Evolutionary conservation across 2,888 invertebrate genomes (phyloP), one percentile per base, ranked within the genome.

Genomic region (Sesia apiformis): DNA sequence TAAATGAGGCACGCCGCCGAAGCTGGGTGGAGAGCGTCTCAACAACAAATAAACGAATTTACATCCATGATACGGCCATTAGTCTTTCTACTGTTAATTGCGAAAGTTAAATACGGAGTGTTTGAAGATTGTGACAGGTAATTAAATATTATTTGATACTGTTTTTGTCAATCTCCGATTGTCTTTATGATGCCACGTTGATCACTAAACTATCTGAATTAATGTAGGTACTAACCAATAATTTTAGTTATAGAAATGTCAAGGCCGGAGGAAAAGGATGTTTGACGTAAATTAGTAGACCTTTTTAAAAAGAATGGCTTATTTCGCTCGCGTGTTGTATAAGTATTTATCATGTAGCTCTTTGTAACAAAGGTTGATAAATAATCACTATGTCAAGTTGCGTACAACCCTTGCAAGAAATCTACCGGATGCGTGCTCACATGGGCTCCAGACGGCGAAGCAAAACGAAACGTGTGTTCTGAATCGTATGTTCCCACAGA

Each of bases 1-100:
- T 84, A 86, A 85, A 87, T 83, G 86, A 87, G 86, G 88, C 87
- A 84, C 86, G 76, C 78, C 72, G 79, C 72, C 76, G 71, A 68
- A 74, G 70, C 66, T 77, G 85, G 85, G 85, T 86, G 84, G 82
- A 82, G 76, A 81, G 77, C 75, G 75, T 76, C 64, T 77, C 72
- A 68, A 64, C 66, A 70, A 76, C 79, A 79, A 83, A 83, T 79
- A 81, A 80, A 78, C 72, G 70, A 74, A 74, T 78, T 74, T 70
- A 72, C 72, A 72, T 72, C 71, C 70, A 76, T 72, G 72, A 79
- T 78, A 76, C 72, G 72, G 70, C 70, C 70, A 76, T 80, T 78
- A 81, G 72, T 74, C 72, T 67, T 67, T 69, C 72, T 69, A 71
- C 69, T 72, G 74, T 73, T 83, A 76, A 83, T 81, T 78, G 76